Evolutionary conservation across 2,888 invertebrate genomes (phyloP), one percentile per base, ranked within the genome.

Genomic region (Aspidiotus destructor): DNA sequence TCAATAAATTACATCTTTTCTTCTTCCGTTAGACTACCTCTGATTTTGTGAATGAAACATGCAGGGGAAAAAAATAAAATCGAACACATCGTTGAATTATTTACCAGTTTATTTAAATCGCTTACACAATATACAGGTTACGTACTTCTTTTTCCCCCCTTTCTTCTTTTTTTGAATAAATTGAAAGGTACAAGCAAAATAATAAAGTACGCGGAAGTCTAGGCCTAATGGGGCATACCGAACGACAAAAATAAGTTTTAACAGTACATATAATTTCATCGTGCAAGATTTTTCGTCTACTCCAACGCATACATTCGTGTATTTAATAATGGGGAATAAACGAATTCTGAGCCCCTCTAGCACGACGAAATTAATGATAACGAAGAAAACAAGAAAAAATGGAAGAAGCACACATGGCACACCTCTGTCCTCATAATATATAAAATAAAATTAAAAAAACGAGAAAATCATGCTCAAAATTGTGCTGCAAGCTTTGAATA

Each of bases 91-190:
- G 1, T 57, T 10, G 17, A 65, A 57, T 52, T 58, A 67, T 57
- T 67, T 60, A 67, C 58, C 60, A 67, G 44, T 67, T 67, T 67
- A 67, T 67, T 67, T 67, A 44, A 42, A 58, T 55, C 58, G 60
- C 67, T 67, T 67, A 67, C 67, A 58, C 60, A 67, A 67, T 67
- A 67, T 67, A 67, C 67, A 67, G 67, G 67, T 67, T 67, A 67
- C 67, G 28, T 28, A 28, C 28, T 28, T 28, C 5, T 28, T 28
- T 28, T n/a, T n/a, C n/a, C n/a, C n/a, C 1, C 28, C 28, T 28
- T 28, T 28, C 28, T 3, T 28, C 28, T 67, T 67, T 67, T n/a
- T 58, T 67, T 52, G 57, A 67, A 67, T 67, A 67, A 58, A 48
- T 67, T 67, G 58, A 67, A 60, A 67, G 48, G 57, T 58, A 67